These are phyloP conservation scores for Upupa epops DNA, from an alignment of 2,113 vertebrate species.

Conservation along the genomic window DNA sequence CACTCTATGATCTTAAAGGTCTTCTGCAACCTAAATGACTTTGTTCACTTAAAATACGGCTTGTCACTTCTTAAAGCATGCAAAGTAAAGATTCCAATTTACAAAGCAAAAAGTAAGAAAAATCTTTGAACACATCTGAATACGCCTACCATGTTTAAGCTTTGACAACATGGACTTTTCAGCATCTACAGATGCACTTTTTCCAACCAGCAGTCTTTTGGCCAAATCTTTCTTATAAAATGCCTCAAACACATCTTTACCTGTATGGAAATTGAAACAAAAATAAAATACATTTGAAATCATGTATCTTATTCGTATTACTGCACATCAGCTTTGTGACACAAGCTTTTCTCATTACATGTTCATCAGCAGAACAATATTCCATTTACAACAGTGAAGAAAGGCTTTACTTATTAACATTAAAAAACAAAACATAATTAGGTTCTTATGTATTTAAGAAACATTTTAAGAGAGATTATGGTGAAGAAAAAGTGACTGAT, in stretches of 20 bases:
- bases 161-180: conserved; percentile 87
- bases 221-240: conserved; percentile 87
- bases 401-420: not conserved
- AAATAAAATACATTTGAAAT: not conserved
- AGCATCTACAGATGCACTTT: conserved; percentile 85
- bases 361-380: not conserved
- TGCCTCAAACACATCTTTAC: conserved; percentile 85
- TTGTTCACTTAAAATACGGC: not conserved
- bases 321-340: not conserved
- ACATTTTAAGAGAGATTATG: not conserved
- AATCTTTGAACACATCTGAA: not conserved
- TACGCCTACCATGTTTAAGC: conserved; percentile 79
- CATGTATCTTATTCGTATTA: not conserved
- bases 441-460: not conserved
- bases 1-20: too few species aligned
- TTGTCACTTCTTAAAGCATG: not conserved
- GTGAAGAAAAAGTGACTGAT: not conserved
- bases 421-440: not conserved
- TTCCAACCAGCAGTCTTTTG: conserved; percentile 83
- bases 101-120: not conserved
- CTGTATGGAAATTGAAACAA: conserved; percentile 48
- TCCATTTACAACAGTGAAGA: not conserved
- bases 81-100: not conserved
- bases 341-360: not conserved
- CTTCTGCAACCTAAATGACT: too few species aligned